phyloP scores from a whole-genome alignment of 1,140 invertebrate species.

The Trichomalopsis sarcophagae region DNA sequence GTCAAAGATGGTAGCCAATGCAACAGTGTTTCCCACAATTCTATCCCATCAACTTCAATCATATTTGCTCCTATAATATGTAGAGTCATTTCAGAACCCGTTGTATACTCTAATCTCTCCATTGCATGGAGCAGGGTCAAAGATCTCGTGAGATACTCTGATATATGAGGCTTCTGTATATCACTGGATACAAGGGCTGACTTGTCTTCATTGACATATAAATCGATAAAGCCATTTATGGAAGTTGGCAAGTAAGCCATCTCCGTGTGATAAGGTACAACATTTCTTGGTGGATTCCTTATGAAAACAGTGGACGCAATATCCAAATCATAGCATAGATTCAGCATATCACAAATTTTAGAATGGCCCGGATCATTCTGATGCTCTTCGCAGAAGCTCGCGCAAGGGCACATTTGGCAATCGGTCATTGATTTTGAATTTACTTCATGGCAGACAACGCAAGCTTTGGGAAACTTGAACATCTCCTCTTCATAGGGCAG shows the following conservation, averaged over 20 bases:
- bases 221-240: conserved; percentile 61
- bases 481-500: conserved; percentile 62
- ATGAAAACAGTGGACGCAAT: conserved; percentile 52
- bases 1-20: conserved; percentile 61
- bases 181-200: conserved; percentile 50
- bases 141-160: conserved; percentile 63
- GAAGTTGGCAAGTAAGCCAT: conserved; percentile 54
- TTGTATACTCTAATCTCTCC: conserved; percentile 56
- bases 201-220: conserved; percentile 55
- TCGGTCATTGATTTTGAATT: conserved; percentile 54
- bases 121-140: conserved; percentile 63
- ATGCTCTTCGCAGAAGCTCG: conserved; percentile 62
- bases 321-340: conserved; percentile 58
- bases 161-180: conserved; percentile 49
- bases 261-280: conserved; percentile 54
- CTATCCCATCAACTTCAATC: conserved; percentile 58
- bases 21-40: conserved; percentile 64
- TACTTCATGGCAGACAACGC: conserved; percentile 59
- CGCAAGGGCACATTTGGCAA: conserved; percentile 59
- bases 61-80: conserved; percentile 65
- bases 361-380: conserved; percentile 52
- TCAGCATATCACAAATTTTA: conserved; percentile 55
- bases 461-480: conserved; percentile 64
- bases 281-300: conserved; percentile 52
- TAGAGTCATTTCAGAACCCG: conserved; percentile 53